phyloP scores from a whole-genome alignment of 2,888 invertebrate genomes.

The Neocrepidodera transversa region DNA sequence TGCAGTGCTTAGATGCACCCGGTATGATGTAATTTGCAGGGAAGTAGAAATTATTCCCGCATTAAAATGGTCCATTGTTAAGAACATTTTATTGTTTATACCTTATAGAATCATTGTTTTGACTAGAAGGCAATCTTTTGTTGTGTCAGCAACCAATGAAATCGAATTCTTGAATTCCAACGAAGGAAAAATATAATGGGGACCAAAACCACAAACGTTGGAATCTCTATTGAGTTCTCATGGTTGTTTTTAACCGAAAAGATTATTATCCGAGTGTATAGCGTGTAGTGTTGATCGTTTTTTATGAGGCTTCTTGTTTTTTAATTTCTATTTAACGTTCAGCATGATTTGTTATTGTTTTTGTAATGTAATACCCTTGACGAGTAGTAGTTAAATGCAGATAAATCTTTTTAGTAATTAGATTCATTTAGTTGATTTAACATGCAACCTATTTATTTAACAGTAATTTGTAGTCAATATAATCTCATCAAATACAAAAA shows the following conservation, averaged over 20 bases:
- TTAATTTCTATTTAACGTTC: not conserved
- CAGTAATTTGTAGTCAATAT: no score
- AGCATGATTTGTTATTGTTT: constrained; percentile 5
- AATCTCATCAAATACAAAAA: no score
- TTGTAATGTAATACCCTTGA: not conserved
- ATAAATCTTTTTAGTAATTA: no score
- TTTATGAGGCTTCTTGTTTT: constrained; percentile 2
- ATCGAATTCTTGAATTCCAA: constrained; percentile 5
- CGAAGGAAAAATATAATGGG: constrained; percentile 15
- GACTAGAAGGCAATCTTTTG: not conserved
- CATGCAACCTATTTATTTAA: no score
- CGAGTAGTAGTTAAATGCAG: no score
- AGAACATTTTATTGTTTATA: constrained; percentile 3
- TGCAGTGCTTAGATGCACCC: not conserved
- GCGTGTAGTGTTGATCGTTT: not conserved
- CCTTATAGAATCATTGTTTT: constrained; percentile 9
- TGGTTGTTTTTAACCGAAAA: constrained; percentile 17
- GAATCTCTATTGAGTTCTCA: constrained; percentile 22
- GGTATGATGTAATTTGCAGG: not conserved
- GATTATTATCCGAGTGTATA: not conserved
- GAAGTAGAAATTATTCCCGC: not conserved
- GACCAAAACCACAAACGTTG: constrained; percentile 22
- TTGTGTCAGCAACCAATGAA: constrained; percentile 6
- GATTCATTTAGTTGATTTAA: no score
- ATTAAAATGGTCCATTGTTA: constrained; percentile 2